These are phyloP conservation scores for Chironomus tentans DNA, from an alignment of 2,888 invertebrate genomes.

Conservation along the genomic window DNA sequence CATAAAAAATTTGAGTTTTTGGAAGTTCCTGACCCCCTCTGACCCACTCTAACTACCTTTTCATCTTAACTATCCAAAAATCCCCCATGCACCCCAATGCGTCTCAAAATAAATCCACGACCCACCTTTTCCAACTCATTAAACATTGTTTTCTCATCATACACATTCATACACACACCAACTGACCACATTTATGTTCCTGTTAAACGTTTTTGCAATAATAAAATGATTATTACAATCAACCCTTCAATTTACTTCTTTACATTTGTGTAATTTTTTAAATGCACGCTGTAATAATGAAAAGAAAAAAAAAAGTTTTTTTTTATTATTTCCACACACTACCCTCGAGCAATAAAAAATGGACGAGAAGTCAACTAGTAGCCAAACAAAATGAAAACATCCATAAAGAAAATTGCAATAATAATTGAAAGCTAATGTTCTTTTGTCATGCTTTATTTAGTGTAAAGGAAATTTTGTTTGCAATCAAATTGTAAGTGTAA, in stretches of 20 bases:
- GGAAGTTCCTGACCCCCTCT: no score
- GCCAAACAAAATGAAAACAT: neutral
- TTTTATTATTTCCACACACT: neutral
- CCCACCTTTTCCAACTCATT: no score
- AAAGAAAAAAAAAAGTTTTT: neutral
- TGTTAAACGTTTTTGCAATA: neutral
- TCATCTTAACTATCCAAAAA: no score
- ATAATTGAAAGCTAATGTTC: neutral
- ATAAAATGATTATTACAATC: neutral
- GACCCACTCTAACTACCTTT: no score
- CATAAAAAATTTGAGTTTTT: no score
- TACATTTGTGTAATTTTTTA: neutral
- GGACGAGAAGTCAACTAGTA: neutral
- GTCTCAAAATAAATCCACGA: no score
- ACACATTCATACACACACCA: no score
- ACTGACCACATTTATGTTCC: neutral
- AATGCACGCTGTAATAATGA: neutral
- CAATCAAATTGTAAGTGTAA: neutral
- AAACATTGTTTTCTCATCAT: no score
- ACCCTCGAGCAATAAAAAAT: neutral
- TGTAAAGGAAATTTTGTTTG: neutral
- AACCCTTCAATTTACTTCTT: slow-evolving; percentile 15
- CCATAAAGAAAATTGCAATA: neutral
- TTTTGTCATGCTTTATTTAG: neutral
- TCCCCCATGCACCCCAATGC: no score